Percentiles rank a stretch among this genome's conserved stretches.
Conservation (phyloP, 2,888 invertebrate species). For the Stenoptilia bipunctidactyla region DNA sequence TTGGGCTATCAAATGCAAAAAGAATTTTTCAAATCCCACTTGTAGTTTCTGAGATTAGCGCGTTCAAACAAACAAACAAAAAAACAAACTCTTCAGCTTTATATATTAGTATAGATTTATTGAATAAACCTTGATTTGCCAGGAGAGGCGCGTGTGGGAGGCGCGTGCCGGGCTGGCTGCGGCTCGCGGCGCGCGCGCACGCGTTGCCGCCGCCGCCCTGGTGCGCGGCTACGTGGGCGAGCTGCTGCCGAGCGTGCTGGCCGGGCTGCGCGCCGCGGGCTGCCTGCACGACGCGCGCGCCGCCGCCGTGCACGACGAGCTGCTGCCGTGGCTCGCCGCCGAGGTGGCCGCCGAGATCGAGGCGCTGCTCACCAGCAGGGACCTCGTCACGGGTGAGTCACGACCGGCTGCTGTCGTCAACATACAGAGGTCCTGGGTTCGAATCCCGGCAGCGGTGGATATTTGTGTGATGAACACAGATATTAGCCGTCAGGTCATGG, state of each 20-base stretch:
- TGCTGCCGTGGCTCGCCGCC: conserved; percentile 89
- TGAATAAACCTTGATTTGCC: conserved; percentile 5
- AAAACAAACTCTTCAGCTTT: no score
- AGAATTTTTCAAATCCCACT: no score
- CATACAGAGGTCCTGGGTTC: no score
- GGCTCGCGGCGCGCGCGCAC: conserved; percentile 83
- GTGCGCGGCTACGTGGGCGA: conserved; percentile 90
- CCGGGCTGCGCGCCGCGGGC: conserved; percentile 83
- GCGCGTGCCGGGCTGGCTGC: conserved; percentile 74
- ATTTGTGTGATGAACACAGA: no score
- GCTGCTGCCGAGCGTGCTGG: conserved; percentile 86
- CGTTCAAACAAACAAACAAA: no score
- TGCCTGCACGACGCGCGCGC: conserved; percentile 40
- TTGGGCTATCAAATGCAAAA: no score
- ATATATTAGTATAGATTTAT: no score
- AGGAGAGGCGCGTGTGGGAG: conserved; percentile 80
- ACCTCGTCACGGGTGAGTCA: conserved; percentile 81
- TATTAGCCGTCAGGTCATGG: no score
- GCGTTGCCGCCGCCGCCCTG: conserved; percentile 85
- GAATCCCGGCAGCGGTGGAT: no score
- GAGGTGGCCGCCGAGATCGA: conserved; percentile 87
- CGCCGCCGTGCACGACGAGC: conserved; percentile 77
- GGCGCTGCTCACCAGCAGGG: conserved; percentile 83
- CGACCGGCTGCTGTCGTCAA: no score
- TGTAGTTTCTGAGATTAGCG: no score